Conservation (phyloP, 1,140 invertebrate genomes). For the Zelostemma sp. region DNA sequence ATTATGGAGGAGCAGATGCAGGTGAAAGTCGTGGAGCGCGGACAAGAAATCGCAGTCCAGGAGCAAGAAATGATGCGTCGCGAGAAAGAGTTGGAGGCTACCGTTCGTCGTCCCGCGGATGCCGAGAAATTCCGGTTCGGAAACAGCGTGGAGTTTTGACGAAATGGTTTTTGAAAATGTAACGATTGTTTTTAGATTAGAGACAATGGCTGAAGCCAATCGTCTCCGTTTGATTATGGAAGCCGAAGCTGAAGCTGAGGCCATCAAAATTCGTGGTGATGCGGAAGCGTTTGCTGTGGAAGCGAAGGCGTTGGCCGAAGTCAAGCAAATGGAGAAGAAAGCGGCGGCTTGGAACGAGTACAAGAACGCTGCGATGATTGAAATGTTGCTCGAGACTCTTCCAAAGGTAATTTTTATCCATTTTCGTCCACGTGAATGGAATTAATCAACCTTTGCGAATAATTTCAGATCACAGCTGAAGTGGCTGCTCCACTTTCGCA, state of each 20-base stretch:
- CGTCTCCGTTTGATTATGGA: constrained; percentile 87
- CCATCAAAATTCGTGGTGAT: constrained; percentile 82
- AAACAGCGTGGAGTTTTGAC: too few relatives aligned
- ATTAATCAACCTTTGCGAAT: background rate
- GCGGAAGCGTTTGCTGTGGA: constrained; percentile 95
- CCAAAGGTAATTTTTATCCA: constrained; percentile 81
- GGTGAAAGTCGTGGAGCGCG: constrained; percentile 92
- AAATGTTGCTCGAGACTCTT: constrained; percentile 96
- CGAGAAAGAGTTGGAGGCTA: constrained; percentile 91
- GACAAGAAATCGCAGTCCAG: constrained; percentile 92
- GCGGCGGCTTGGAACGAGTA: constrained; percentile 97
- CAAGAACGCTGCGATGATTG: constrained; percentile 95
- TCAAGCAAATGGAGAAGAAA: constrained; percentile 96
- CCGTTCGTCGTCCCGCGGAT: constrained; percentile 90
- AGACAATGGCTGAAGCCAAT: constrained; percentile 95
- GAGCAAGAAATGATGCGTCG: constrained; percentile 89
- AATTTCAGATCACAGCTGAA: constrained; percentile 90
- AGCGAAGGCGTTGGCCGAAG: constrained; percentile 94
- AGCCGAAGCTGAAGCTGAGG: constrained; percentile 95
- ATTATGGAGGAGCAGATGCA: constrained; percentile 99
- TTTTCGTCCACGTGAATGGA: constrained; percentile 1
- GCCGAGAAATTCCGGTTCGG: constrained; percentile 89
- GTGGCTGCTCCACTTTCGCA: constrained; percentile 94
- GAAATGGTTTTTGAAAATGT: too few relatives aligned
- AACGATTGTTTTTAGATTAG: constrained; percentile 72